Evolutionary conservation across 2,888 invertebrate species (phyloP), one percentile per base, ranked within the genome.

Genomic region (Philereme transversata): DNA sequence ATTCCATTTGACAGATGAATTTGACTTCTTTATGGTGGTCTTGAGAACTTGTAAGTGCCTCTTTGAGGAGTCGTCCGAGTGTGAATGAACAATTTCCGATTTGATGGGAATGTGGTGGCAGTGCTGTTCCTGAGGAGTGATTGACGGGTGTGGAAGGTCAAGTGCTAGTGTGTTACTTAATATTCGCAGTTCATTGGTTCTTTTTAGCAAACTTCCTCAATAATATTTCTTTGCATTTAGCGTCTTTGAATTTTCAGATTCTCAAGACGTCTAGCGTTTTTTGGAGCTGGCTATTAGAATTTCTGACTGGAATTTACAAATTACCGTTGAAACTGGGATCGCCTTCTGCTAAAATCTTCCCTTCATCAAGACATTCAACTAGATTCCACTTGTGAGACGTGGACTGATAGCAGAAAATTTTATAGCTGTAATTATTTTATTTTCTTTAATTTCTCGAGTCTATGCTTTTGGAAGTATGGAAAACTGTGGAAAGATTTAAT

Each of bases 41-140:
- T 83, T 78, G 82, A 83, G 82, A 82, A 82, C 66, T 65, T 54
- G 76, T 75, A 76, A 79, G 77, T 81, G 81, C 69, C 76, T 78
- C 78, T 73, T 74, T 78, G 76, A 80, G 81, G 78, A 77, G 64
- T 68, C 82, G 81, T 51, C 79, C 71, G 78, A 78, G 87, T 87
- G 87, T 90, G 90, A 90, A 90, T 85, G 87, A 84, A 84, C 90
- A 90, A 90, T 90, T 89, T 75, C 75, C 70, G 65, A 72, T 75
- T 72, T 79, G 85, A 84, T 90, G 89, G 87, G 89, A 90, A 89
- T 76, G 63, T 36, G 64, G 47, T 49, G 55, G 62, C 54, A 60
- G 65, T 59, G 60, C 41, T 67, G 71, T 63, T 63, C 65, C 68
- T 69, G 69, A 65, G 68, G 68, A 48, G 48, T 72, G 71, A 69